Base-by-base conservation (phyloP, 2,888 invertebrate species). In the Eulithis prunata region DNA sequence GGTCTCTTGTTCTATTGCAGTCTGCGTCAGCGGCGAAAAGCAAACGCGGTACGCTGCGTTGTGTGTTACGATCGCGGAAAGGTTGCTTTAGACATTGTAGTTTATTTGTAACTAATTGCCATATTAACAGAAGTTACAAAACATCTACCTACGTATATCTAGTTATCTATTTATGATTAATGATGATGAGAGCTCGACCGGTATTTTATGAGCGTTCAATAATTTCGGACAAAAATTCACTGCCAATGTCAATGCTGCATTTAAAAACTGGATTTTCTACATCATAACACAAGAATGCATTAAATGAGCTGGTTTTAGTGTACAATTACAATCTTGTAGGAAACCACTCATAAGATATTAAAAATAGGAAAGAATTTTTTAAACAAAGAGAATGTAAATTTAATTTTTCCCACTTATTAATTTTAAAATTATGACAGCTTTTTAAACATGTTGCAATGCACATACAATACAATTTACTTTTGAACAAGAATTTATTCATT, bases 191-290 rank as follows among this genome's bases (percentile, higher is more conserved):
- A 55, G 3, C 11, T 43, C 28, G 14, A 13, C 21, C 21, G 55
- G 56, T 53, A 56, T 28, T 41, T 41, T 57, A 46, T 28, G 47
- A 56, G 52, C 57, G 41, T 36, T 46, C 28, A 60, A 54, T 41
- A 63, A 58, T 47, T 47, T 28, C 58, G 56, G 10, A 53, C 49
- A 47, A 63, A 51, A 68, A 59, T 71, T 62, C 66, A 70, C 14
- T 65, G 69, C 64, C 71, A 72, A 73, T 71, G 71, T 60, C 70
- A 71, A 71, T 66, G 69, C 56, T 57, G 64, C 46, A 66, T 59
- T 55, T 70, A 49, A 36, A 59, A 64, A 66, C 70, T 38, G 63
- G 67, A 36, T 64, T 68, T 32, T 53, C 59, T 11, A 54, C 62
- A 51, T 32, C 10, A 61, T 45, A 57, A 36, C 46, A 52, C 13